Percentiles rank a stretch among this genome's conserved stretches.
Evolutionary conservation across 2,113 vertebrate species (phyloP).

Genomic region (Strigops habroptila): DNA sequence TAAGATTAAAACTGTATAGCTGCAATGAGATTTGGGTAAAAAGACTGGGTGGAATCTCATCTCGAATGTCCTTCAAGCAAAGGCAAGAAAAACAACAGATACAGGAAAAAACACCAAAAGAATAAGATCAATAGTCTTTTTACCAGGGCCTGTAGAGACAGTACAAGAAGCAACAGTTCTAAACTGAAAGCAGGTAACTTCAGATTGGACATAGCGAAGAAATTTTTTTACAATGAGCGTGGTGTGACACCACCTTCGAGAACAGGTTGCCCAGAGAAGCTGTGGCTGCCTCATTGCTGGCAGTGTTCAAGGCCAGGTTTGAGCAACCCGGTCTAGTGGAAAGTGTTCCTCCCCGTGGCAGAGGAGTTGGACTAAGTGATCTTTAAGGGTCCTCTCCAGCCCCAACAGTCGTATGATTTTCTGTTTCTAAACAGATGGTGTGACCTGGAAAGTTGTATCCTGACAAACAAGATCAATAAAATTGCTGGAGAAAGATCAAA

Average conservation of each 20-base stretch:
- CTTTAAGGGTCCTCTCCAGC: background rate
- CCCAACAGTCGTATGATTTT: background rate
- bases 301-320: too few relatives aligned
- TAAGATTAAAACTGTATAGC: background rate
- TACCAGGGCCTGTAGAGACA: background rate
- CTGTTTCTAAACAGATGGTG: background rate
- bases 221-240: background rate
- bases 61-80: background rate
- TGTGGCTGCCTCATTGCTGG: rapidly evolving
- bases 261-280: background rate
- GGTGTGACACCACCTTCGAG: background rate
- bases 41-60: background rate
- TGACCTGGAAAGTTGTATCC: background rate
- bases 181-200: background rate
- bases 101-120: rapidly evolving
- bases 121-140: background rate
- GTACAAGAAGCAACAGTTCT: background rate
- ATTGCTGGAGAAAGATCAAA: background rate
- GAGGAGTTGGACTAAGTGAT: background rate
- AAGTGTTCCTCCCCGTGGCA: rapidly evolving
- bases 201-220: background rate
- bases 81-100: background rate
- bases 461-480: background rate
- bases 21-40: background rate
- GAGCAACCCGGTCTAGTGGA: background rate